Evolutionary conservation across 2,113 vertebrate genomes (phyloP), one percentile per base, ranked within the genome.

Genomic region (Urocolius indicus): DNA sequence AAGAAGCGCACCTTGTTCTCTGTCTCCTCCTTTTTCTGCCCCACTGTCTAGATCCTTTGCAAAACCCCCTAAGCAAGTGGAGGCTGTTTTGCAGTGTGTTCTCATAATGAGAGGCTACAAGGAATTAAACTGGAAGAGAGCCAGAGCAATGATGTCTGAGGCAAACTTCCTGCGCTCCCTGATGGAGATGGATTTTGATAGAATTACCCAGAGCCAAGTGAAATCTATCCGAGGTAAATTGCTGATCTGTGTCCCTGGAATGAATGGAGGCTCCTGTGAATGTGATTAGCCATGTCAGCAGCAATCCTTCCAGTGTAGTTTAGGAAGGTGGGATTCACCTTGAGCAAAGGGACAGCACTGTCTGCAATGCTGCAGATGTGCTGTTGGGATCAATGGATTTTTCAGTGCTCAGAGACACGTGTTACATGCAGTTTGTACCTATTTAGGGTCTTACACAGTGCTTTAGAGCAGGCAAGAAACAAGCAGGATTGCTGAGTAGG

Each of bases 91-190:
- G 18, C 99, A 99, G 91, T 99, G 99, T 79, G 99, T 99, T 92
- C 98, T 99, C 54, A 99, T 99, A 72, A 98, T 99, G 83, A 98
- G 99, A 46, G 98, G 99, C 27, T 98, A 99, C 97, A 99, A 98
- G 71, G 99, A 99, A 78, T 98, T 99, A 81, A 99, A 91, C 96
- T 99, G 99, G 99, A 99, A 98, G 85, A 96, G 98, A 0, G 99
- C 99, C 92, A 99, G 98, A 79, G 98, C 98, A 34, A 99, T 99
- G 99, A 99, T 99, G 99, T 99, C 99, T 3, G 99, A 99, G 96
- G 97, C 98, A 5, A 99, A 99, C 92, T 99, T 99, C 97, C 97
- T 99, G 93, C 96, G 98, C 8, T 98, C 98, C 1, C 98, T 99
- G 49, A 98, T 99, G 99, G 99, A 99, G 9, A 98, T 99, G 3